phyloP scores from a whole-genome alignment of 2,797 vertebrate species.

The Crocodylus rhombifer region DNA sequence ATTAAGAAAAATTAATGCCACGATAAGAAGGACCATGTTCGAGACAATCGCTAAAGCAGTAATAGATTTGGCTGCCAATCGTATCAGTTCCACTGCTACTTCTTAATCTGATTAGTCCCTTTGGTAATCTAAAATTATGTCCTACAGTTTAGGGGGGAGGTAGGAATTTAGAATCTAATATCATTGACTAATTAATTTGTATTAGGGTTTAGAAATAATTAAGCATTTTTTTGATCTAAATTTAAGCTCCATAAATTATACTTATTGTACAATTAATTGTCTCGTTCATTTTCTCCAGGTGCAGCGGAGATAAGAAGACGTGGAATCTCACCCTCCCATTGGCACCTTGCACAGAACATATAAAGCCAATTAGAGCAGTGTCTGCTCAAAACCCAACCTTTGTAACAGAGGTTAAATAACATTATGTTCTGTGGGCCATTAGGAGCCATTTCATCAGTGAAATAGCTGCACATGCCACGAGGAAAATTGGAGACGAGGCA shows the following conservation, averaged over 20 bases:
- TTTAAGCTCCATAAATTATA: neutral
- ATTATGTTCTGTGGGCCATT: neutral
- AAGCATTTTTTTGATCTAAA: slow-evolving; percentile 69
- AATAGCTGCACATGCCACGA: neutral
- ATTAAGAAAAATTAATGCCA: neutral
- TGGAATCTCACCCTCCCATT: neutral
- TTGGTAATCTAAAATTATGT: slow-evolving; percentile 2
- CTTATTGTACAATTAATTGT: neutral
- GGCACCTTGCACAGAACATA: neutral
- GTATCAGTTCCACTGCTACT: neutral
- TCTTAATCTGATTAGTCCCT: neutral
- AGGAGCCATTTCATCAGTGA: neutral
- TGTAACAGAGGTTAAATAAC: neutral
- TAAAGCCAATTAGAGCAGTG: neutral
- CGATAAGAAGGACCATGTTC: neutral
- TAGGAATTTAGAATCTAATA: slow-evolving; percentile 26
- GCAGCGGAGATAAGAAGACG: slow-evolving; percentile 7
- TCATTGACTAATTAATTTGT: slow-evolving; percentile 72
- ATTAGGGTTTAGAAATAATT: slow-evolving; percentile 72
- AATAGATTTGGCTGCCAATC: neutral
- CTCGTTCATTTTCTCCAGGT: slow-evolving; percentile 40
- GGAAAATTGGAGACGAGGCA: neutral
- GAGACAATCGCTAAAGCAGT: neutral
- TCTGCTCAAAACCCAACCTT: neutral
- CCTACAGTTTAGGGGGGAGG: slow-evolving; percentile 20